Evolutionary conservation across 2,797 vertebrate species (phyloP).

Genomic region (Argyrosomus regius): DNA sequence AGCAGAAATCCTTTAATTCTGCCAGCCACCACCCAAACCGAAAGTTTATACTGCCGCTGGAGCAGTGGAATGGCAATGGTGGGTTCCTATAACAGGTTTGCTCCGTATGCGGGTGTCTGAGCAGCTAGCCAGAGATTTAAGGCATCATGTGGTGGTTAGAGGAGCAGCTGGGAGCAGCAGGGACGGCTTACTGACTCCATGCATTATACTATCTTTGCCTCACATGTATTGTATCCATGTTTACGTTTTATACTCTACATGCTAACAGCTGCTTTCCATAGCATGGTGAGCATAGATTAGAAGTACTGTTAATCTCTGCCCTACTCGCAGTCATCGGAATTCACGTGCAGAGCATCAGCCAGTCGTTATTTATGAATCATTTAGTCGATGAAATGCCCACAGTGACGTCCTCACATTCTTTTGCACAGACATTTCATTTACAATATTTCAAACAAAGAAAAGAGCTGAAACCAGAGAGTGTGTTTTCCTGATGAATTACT

Average conservation of each 20-base stretch:
- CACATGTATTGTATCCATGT: too few relatives aligned
- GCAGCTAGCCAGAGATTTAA: constrained; percentile 17
- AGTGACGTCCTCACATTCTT: background rate
- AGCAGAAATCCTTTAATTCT: constrained; percentile 62
- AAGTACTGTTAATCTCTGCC: background rate
- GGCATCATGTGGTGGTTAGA: constrained; percentile 23
- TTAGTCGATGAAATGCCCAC: background rate
- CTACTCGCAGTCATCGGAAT: background rate
- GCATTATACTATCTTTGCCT: background rate
- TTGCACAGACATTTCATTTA: too few relatives aligned
- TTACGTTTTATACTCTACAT: too few relatives aligned
- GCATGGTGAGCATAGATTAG: background rate
- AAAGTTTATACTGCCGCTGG: constrained; percentile 32
- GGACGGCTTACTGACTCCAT: background rate
- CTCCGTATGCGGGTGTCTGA: constrained; percentile 38
- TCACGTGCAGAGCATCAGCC: background rate
- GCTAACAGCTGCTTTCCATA: too few relatives aligned
- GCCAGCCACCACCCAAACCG: constrained; percentile 35
- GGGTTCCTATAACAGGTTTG: constrained; percentile 52
- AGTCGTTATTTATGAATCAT: background rate
- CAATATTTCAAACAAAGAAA: too few relatives aligned
- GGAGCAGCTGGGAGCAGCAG: constrained; percentile 8
- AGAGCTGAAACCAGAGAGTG: too few relatives aligned
- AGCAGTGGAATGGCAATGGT: constrained; percentile 32
- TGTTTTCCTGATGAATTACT: background rate